Evolutionary conservation across 2,888 invertebrate species (phyloP).

Genomic region (Lochmaea capreae): DNA sequence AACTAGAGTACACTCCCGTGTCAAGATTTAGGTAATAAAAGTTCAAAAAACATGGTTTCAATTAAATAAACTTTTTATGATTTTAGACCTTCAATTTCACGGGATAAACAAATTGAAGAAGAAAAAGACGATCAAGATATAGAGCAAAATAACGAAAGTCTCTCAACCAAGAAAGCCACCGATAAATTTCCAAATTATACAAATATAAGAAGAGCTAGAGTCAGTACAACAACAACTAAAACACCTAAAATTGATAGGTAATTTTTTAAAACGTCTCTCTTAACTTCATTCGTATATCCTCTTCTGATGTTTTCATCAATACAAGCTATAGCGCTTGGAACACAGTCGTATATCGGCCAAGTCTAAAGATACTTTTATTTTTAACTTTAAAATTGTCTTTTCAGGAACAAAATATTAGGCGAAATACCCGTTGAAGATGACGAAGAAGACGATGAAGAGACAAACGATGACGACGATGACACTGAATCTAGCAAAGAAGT

Average conservation of each 20-base stretch:
- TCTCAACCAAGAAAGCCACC: constrained; percentile 12
- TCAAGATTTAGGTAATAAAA: constrained; percentile 56
- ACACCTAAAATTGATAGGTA: constrained; percentile 52
- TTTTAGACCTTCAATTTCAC: constrained; percentile 54
- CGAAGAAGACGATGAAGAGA: constrained; percentile 47
- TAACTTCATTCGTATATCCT: too few species aligned
- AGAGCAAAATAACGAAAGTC: constrained; percentile 52
- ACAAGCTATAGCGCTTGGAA: too few species aligned
- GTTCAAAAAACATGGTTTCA: background rate
- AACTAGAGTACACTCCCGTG: constrained; percentile 64
- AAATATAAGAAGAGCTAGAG: constrained; percentile 73
- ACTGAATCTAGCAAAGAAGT: constrained; percentile 1
- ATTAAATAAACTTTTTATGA: background rate
- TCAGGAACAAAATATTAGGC: constrained; percentile 56
- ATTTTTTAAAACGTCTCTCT: background rate
- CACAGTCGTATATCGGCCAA: too few species aligned
- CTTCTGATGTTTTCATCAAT: too few species aligned
- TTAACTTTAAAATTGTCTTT: background rate
- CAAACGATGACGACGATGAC: constrained; percentile 39
- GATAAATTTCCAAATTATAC: constrained; percentile 66
- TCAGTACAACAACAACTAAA: constrained; percentile 63
- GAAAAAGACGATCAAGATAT: constrained; percentile 53
- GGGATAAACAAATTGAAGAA: constrained; percentile 45
- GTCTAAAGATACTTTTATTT: too few species aligned
- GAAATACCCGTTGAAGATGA: constrained; percentile 49